Evolutionary conservation across 23 tunicate genomes (phyloP), one percentile per base, ranked within the genome.

Genomic region (Botrylloides violaceus): DNA sequence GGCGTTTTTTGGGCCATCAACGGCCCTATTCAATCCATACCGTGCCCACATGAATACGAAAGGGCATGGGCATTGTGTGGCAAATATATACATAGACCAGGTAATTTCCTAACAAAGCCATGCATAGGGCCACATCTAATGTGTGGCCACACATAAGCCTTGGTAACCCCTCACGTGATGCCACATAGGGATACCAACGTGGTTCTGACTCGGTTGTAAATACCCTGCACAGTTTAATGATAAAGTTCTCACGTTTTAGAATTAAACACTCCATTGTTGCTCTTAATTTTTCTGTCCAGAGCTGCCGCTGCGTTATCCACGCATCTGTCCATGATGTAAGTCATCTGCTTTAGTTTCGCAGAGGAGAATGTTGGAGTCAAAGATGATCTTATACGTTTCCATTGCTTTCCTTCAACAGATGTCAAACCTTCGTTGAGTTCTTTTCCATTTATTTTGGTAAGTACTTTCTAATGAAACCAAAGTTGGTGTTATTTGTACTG

Each of bases 381-480:
- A 32, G 81, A 76, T 0, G 49, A 79, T 80, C 92, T 84, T 21
- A 71, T 43, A 3, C 95, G 59, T 63, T 87, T 87, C 95, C 95
- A 87, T 26, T 87, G 95, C 24, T 76, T 71, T 25, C 79, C 83
- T 27, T 35, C 0, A 26, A 68, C 76, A 27, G 43, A 39, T 20
- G 71, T 80, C 62, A 87, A 36, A 34, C 75, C 59, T 26, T 31
- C 65, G 57, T 81, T 81, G 68, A 87, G 25, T 71, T 81, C 86
- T 71, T 84, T 72, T 18, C 92, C 92, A 35, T 58, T 72, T 29
- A 78, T 59, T 33, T 35, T 72, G 28, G 27, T 21, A 2, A 64
- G 30, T 23, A 37, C 39, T 6, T n/a, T 24, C 70, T 64, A n/a
- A 64, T 1, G 24, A n/a, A n/a, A n/a, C n/a, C n/a, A n/a, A n/a